A percentile compares a stretch with the other conserved stretches of the same genome.
These are phyloP conservation scores for Theristicus caerulescens DNA, from an alignment of 2,113 vertebrate genomes.

Conservation along the genomic window DNA sequence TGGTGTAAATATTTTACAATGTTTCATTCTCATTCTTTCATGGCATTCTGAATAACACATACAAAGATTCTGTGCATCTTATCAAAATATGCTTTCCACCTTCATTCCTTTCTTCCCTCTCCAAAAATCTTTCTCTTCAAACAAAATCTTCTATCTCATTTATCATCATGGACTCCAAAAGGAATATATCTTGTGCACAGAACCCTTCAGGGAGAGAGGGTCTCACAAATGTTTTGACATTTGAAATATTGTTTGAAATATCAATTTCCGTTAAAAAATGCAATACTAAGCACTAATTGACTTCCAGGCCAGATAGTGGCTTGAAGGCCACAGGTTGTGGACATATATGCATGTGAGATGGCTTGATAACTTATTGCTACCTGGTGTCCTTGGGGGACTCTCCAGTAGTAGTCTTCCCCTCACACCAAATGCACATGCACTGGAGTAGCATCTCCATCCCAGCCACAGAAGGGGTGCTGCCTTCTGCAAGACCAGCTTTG, in stretches of 20 bases:
- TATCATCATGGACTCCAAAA: neutral
- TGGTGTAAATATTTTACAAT: slow-evolving; percentile 21
- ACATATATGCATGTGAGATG: neutral
- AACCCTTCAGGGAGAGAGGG: neutral
- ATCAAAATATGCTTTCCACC: neutral
- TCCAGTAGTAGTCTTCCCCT: neutral
- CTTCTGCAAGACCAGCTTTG: neutral
- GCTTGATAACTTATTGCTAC: neutral
- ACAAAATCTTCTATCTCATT: neutral
- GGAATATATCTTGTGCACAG: neutral
- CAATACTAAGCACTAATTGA: neutral
- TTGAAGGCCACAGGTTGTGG: neutral
- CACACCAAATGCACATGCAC: neutral
- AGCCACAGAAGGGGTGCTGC: fast-evolving
- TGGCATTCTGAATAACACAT: neutral
- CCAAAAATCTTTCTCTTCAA: neutral
- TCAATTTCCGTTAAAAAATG: neutral
- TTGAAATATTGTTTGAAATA: neutral
- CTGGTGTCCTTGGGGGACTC: neutral
- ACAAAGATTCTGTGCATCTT: neutral
- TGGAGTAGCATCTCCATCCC: neutral
- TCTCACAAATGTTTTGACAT: neutral
- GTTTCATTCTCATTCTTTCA: neutral
- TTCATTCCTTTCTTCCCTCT: neutral
- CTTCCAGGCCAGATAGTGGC: neutral